phyloP scores from a whole-genome alignment of 2,797 vertebrate species.

The Intellagama lesueurii region DNA sequence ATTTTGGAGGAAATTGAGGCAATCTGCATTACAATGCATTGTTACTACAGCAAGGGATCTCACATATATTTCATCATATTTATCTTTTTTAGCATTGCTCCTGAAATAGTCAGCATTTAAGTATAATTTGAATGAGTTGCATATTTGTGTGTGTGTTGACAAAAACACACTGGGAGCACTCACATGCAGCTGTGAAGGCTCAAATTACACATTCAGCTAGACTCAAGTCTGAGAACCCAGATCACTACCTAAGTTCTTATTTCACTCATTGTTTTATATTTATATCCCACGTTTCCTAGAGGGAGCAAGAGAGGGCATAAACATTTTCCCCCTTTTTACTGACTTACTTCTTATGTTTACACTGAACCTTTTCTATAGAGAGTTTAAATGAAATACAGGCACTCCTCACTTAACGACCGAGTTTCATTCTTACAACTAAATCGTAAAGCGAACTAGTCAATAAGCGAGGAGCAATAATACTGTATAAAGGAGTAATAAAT shows the following conservation, averaged over 20 bases:
- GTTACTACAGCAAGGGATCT: background rate
- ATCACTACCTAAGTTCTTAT: background rate
- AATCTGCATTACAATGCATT: constrained; percentile 8
- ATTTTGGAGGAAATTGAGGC: constrained; percentile 10
- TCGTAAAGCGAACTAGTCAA: too few relatives aligned
- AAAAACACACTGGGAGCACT: background rate
- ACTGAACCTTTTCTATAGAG: too few relatives aligned
- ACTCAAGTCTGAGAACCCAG: background rate
- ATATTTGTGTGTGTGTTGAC: background rate
- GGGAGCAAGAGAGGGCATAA: too few relatives aligned
- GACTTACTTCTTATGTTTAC: too few relatives aligned
- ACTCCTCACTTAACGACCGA: too few relatives aligned
- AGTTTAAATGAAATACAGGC: too few relatives aligned
- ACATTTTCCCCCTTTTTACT: too few relatives aligned
- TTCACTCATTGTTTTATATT: too few relatives aligned
- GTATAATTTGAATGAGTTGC: background rate
- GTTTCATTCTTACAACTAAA: too few relatives aligned
- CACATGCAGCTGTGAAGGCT: background rate
- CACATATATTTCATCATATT: background rate
- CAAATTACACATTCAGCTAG: background rate
- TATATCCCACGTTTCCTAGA: too few relatives aligned
- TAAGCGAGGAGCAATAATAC: too few relatives aligned
- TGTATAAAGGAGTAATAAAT: too few relatives aligned
- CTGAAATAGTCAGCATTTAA: background rate
- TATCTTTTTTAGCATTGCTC: background rate